Percentiles rank a stretch among this genome's conserved stretches.
Evolutionary conservation across 2,888 invertebrate species (phyloP).

Genomic region (Serrognathus titanus): DNA sequence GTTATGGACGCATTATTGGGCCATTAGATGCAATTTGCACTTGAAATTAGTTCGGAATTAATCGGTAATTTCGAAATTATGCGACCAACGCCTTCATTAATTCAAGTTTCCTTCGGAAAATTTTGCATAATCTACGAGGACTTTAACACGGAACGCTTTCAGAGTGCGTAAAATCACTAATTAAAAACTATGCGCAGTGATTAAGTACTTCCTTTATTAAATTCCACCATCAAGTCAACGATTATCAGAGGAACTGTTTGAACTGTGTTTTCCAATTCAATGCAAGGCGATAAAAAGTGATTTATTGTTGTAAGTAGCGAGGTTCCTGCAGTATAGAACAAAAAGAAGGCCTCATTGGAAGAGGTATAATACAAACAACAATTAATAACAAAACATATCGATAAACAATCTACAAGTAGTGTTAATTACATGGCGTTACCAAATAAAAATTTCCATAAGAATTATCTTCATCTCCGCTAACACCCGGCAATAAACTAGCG

Average conservation of each 20-base stretch:
- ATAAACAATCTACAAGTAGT: constrained; percentile 5
- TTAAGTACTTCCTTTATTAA: no score
- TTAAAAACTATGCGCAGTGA: no score
- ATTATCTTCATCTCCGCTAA: constrained; percentile 17
- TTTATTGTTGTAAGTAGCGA: no score
- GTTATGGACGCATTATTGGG: constrained; percentile 25
- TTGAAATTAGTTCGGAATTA: constrained; percentile 24
- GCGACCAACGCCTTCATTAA: not conserved
- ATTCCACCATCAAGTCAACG: no score
- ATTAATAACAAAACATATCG: constrained; percentile 3
- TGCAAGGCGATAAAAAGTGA: not conserved
- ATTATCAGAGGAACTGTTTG: no score
- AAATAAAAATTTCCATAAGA: constrained; percentile 4
- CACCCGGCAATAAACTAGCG: constrained; percentile 17
- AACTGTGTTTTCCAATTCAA: no score
- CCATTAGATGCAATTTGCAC: constrained; percentile 28
- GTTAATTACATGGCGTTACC: constrained; percentile 12
- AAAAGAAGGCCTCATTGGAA: not conserved
- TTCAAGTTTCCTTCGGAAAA: no score
- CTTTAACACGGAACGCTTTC: not conserved
- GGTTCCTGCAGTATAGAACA: not conserved
- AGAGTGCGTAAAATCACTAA: not conserved
- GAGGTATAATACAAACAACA: not conserved
- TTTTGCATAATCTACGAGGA: no score
- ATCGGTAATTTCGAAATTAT: constrained; percentile 9